Conservation (phyloP, 2,797 vertebrate species). For the Lacerta viridis region DNA sequence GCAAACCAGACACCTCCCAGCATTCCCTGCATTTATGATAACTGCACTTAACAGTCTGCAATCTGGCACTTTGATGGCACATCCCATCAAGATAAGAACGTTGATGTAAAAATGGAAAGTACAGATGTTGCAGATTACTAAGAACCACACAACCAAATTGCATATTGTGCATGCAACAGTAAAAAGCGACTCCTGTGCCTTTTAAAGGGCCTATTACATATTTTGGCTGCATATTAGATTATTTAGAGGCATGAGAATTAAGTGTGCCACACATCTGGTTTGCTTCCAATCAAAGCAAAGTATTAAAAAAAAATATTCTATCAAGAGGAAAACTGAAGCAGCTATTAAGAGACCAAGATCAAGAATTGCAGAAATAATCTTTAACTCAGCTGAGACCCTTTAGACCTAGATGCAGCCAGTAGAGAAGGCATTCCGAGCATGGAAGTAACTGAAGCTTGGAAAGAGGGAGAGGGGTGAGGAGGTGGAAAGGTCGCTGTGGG, state of each 20-base stretch:
- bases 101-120: constrained; percentile 16
- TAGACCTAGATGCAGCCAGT: background rate
- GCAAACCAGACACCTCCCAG: constrained; percentile 35
- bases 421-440: no score
- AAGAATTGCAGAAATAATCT: background rate
- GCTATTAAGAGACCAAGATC: constrained; percentile 5
- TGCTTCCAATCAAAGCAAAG: constrained; percentile 17
- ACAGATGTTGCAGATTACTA: background rate
- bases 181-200: constrained; percentile 13
- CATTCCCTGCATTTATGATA: background rate
- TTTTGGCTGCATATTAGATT: constrained; percentile 8
- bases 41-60: background rate
- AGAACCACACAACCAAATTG: constrained; percentile 19
- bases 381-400: constrained; percentile 2
- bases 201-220: background rate
- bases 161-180: background rate
- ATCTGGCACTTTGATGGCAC: background rate
- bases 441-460: no score
- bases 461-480: no score
- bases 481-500: no score
- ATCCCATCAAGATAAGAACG: background rate
- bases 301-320: background rate
- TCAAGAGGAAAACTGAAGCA: background rate
- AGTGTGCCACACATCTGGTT: background rate
- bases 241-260: constrained; percentile 9